Percentiles rank a stretch among this genome's conserved stretches.
Conservation (phyloP, 2,797 vertebrate genomes). For the Tokudaia muenninki region DNA sequence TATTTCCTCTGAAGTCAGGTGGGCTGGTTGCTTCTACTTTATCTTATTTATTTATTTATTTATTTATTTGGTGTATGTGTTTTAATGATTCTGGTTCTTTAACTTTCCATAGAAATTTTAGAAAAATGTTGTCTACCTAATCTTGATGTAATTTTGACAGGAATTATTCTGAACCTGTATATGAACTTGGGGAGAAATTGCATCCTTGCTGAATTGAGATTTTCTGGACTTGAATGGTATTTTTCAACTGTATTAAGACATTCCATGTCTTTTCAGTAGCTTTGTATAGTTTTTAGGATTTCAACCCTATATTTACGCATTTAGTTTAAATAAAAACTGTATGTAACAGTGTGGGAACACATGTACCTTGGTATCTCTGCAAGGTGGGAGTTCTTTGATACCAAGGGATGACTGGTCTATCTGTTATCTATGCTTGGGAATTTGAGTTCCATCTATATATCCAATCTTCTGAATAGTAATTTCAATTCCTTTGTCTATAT, state of each 20-base stretch:
- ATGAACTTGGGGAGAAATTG: neutral
- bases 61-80: neutral
- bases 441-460: neutral
- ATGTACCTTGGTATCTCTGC: neutral
- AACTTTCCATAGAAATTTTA: neutral
- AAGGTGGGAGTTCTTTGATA: neutral
- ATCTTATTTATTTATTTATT: neutral
- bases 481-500: neutral
- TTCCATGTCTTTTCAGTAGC: neutral
- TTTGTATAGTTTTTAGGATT: neutral
- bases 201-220: neutral
- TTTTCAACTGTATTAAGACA: neutral
- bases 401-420: neutral
- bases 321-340: neutral
- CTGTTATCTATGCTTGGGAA: neutral
- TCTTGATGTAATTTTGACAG: neutral
- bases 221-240: neutral
- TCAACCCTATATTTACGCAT: neutral
- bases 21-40: neutral
- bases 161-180: neutral
- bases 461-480: neutral
- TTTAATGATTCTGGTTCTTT: neutral
- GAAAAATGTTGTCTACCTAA: conserved; percentile 5
- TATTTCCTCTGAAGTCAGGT: neutral
- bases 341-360: neutral